These are phyloP conservation scores for Dysidea cf. avara DNA, from an alignment of 37 sponge, comb jelly and placozoan species.

Conservation along the genomic window DNA sequence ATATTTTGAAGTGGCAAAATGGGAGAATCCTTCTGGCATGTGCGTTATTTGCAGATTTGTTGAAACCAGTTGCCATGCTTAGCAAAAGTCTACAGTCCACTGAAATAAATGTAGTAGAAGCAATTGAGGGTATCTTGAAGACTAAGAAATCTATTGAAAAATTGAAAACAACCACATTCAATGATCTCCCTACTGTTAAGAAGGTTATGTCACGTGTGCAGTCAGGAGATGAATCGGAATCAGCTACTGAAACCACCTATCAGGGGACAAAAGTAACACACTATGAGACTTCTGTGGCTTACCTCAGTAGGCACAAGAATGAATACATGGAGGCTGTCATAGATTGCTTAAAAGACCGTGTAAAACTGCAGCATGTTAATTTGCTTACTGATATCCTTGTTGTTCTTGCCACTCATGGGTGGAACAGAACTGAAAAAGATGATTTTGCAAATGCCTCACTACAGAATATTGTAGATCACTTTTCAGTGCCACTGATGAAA, in stretches of 20 bases:
- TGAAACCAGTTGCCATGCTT: too few species aligned
- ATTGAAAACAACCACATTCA: constrained; percentile 15
- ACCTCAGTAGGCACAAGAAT: constrained; percentile 19
- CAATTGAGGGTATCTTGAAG: too few species aligned
- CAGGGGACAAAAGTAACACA: constrained; percentile 24
- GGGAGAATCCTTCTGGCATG: constrained; percentile 26
- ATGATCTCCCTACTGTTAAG: constrained; percentile 41
- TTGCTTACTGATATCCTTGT: constrained; percentile 24
- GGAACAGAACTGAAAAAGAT: too few species aligned
- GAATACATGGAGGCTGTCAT: too few species aligned
- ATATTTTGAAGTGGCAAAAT: constrained; percentile 34
- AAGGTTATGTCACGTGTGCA: too few species aligned
- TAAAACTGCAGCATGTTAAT: constrained; percentile 21
- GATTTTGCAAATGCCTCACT: too few species aligned
- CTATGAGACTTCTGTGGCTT: constrained; percentile 27
- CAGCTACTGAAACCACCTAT: constrained; percentile 3
- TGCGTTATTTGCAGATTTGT: constrained; percentile 33
- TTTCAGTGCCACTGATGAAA: too few species aligned
- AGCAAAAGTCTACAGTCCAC: constrained; percentile 40
- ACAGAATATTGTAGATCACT: too few species aligned
- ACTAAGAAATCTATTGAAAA: constrained; percentile 36
- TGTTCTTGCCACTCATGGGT: constrained; percentile 24
- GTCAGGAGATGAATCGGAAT: background rate
- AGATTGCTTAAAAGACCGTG: constrained; percentile 30
- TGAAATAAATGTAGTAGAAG: constrained; percentile 33